Evolutionary conservation across 2,888 invertebrate species (phyloP).

Genomic region (Myopa tessellatipennis): DNA sequence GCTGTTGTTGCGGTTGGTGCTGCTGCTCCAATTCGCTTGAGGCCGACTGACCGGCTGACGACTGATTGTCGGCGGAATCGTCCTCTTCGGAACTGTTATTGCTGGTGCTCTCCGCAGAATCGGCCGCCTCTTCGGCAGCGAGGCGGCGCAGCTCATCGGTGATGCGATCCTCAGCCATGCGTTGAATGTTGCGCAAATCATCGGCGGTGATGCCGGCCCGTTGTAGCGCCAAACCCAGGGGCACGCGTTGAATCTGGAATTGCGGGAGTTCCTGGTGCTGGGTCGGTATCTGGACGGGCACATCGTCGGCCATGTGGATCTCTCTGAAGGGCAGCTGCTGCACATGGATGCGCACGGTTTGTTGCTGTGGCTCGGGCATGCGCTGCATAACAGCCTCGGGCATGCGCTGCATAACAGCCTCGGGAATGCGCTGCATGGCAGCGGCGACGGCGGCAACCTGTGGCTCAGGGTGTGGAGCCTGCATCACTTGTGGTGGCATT

Average conservation of each 20-base stretch:
- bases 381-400: conserved; percentile 42
- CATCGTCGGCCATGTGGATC: conserved; percentile 66
- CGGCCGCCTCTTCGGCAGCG: conserved; percentile 61
- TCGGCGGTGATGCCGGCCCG: conserved; percentile 68
- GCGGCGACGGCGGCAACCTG: conserved; percentile 51
- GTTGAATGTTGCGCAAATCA: conserved; percentile 67
- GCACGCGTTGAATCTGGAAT: conserved; percentile 65
- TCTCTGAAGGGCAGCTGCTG: conserved; percentile 69
- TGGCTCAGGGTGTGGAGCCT: conserved; percentile 69
- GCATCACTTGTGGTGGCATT: conserved; percentile 68
- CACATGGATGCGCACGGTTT: conserved; percentile 67
- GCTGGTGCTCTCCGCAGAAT: conserved; percentile 56
- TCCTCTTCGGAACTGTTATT: conserved; percentile 57
- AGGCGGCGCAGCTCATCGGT: conserved; percentile 65
- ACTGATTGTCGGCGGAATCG: conserved; percentile 26
- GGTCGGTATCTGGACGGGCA: conserved; percentile 61
- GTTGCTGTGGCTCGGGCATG: conserved; percentile 50
- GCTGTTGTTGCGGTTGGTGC: conserved; percentile 52
- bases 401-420: conserved; percentile 42
- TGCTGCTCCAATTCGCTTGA: conserved; percentile 47
- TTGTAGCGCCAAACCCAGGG: conserved; percentile 65
- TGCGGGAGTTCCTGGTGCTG: conserved; percentile 59
- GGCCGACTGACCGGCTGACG: not conserved
- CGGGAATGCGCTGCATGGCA: conserved; percentile 42
- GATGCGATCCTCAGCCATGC: conserved; percentile 67